Conservation (phyloP, 2,888 invertebrate species). For the Drosophila kambysellisi region DNA sequence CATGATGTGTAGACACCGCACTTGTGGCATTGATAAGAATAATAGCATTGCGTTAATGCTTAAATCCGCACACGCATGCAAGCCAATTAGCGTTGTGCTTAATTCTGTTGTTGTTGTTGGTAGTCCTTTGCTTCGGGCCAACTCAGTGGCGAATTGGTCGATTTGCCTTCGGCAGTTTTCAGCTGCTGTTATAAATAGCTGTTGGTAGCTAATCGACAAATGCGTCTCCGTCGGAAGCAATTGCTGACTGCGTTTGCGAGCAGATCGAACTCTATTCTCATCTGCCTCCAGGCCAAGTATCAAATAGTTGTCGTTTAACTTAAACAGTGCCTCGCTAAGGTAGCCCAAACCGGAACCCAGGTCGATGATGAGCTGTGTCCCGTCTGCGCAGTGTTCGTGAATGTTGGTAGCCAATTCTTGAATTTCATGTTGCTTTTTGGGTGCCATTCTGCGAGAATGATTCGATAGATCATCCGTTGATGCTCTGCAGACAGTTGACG, state of each 20-base stretch:
- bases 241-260: conserved; percentile 87
- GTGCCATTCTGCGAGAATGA: conserved; percentile 83
- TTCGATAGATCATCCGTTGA: background rate
- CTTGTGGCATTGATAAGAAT: conserved; percentile 87
- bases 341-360: conserved; percentile 92
- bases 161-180: conserved; percentile 86
- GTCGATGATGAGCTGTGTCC: conserved; percentile 88
- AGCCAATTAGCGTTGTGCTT: conserved; percentile 86
- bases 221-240: conserved; percentile 86
- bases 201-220: conserved; percentile 87
- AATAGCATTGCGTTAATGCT: conserved; percentile 89
- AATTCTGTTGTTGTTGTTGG: background rate
- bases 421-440: conserved; percentile 91
- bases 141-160: conserved; percentile 84
- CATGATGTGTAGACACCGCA: conserved; percentile 88
- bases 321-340: conserved; percentile 88
- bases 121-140: conserved; percentile 36
- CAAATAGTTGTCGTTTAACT: conserved; percentile 86
- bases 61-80: conserved; percentile 93
- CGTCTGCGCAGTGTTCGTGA: conserved; percentile 67
- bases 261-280: conserved; percentile 86
- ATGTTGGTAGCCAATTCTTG: conserved; percentile 87
- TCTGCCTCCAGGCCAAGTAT: conserved; percentile 90
- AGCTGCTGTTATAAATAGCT: conserved; percentile 86
- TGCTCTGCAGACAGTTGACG: background rate